Evolutionary conservation across 1,140 invertebrate genomes (phyloP), one percentile per base, ranked within the genome.

Genomic region (Goniozus legneri): DNA sequence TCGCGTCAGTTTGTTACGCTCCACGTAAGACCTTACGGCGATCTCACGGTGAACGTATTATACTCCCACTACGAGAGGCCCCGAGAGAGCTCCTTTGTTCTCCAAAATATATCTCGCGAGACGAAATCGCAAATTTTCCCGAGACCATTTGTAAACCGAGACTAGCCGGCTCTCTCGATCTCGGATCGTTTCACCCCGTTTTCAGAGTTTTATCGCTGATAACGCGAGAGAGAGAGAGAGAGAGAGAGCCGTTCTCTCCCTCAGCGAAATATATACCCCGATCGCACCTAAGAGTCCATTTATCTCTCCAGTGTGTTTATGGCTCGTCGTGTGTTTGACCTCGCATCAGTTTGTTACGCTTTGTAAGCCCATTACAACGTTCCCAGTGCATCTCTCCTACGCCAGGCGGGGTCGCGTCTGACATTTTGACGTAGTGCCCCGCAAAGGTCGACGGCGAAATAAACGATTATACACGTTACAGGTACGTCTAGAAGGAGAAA

Each of bases 311-410:
- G 64, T 69, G 64, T 75, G 72, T 75, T 74, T 76, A 74, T 75
- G 72, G 69, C 69, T 65, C 69, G 69, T 75, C 69, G 65, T 72
- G 60, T 71, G 66, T 68, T 74, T 74, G 69, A 71, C 69, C 71
- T 74, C 67, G 67, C 67, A 71, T 73, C 67, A 71, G 70, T 76
- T 75, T 76, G 72, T 75, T 76, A 74, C 67, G 73, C 71, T 76
- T 76, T 76, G 73, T 76, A 71, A 75, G 68, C 67, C 72, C 69
- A 76, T 75, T 75, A 76, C 65, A 71, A 54, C 62, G 63, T 72
- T 71, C 67, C 65, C 71, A 71, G 69, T 72, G 66, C 60, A 71
- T 71, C 61, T 67, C 58, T 52, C 56, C 50, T 61, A 61, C 60
- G 64, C 65, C 65, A 69, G 70, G 68, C 67, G 69, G 68, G 68